Evolutionary conservation across 2,113 vertebrate genomes (phyloP).

Genomic region (Forbesichthys papilliferus): DNA sequence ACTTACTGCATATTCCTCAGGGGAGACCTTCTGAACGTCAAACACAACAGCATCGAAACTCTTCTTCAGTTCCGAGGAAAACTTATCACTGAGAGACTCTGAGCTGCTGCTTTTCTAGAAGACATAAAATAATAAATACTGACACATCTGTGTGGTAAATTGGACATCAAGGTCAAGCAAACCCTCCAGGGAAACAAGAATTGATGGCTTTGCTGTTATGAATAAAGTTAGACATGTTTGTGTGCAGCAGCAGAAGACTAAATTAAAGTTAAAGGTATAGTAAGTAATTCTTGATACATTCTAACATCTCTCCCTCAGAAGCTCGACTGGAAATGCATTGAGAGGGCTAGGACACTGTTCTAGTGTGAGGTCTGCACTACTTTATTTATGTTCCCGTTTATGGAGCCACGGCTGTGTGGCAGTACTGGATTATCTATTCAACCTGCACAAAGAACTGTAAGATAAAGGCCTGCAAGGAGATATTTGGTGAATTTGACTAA

Average conservation of each 20-base stretch:
- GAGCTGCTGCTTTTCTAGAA: slow-evolving; percentile 95
- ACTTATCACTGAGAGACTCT: slow-evolving; percentile 95
- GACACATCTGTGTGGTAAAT: not conserved
- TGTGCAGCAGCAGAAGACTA: not conserved
- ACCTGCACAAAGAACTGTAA: too few species aligned
- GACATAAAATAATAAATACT: slow-evolving; percentile 1
- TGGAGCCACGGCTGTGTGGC: too few species aligned
- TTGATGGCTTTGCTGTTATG: not conserved
- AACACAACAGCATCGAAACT: slow-evolving; percentile 98
- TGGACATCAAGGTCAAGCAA: not conserved
- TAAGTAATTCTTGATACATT: too few species aligned
- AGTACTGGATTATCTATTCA: too few species aligned
- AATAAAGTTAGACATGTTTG: not conserved
- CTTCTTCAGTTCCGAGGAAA: slow-evolving; percentile 92
- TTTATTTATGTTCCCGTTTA: too few species aligned
- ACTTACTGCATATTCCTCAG: slow-evolving; percentile 98
- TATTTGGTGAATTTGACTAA: too few species aligned
- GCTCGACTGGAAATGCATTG: too few species aligned
- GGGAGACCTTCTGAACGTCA: slow-evolving; percentile 95
- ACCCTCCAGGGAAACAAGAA: not conserved
- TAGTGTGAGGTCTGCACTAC: too few species aligned
- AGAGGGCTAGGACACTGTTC: too few species aligned
- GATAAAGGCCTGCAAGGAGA: too few species aligned
- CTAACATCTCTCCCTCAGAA: too few species aligned
- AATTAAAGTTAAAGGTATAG: not conserved